Percentiles rank a stretch among this genome's conserved stretches.
These are phyloP conservation scores for Pachypanchax playfairii DNA, from an alignment of 2,113 vertebrate species.

Conservation along the genomic window DNA sequence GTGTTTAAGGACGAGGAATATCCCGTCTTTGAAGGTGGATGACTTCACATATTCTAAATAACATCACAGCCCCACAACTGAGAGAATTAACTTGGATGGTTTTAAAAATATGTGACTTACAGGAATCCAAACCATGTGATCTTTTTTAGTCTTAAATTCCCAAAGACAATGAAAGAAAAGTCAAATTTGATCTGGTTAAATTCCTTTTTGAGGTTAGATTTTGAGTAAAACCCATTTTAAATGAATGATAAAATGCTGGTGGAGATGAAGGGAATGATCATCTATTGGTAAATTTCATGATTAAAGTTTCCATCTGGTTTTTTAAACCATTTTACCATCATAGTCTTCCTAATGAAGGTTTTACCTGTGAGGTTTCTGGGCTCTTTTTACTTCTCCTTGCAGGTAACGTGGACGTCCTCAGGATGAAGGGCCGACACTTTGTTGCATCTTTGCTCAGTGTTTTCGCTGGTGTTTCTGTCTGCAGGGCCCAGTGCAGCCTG, in stretches of 20 bases:
- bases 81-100: conserved; percentile 16
- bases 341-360: not conserved
- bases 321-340: not conserved
- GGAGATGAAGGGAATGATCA: not conserved
- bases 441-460: conserved; percentile 79
- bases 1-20: not conserved
- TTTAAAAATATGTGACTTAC: conserved; percentile 9
- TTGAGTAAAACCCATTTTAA: conserved; percentile 8
- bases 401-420: conserved; percentile 83
- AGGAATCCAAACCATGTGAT: conserved; percentile 24
- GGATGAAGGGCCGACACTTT: conserved; percentile 86
- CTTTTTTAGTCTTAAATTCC: conserved; percentile 35
- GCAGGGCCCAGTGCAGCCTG: conserved; percentile 85
- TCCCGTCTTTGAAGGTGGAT: conserved; percentile 18
- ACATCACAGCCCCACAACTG: conserved; percentile 35
- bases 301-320: not conserved
- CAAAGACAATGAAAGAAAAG: conserved; percentile 11
- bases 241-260: conserved; percentile 6
- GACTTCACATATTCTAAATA: conserved; percentile 34
- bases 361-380: conserved; percentile 62
- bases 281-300: not conserved
- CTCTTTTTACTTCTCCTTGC: conserved; percentile 60
- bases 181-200: conserved; percentile 33
- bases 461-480: conserved; percentile 77
- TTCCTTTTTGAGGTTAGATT: conserved; percentile 20